Evolutionary conservation across 2,113 vertebrate genomes (phyloP), one percentile per base, ranked within the genome.

Genomic region (Protobothrops mucrosquamatus): DNA sequence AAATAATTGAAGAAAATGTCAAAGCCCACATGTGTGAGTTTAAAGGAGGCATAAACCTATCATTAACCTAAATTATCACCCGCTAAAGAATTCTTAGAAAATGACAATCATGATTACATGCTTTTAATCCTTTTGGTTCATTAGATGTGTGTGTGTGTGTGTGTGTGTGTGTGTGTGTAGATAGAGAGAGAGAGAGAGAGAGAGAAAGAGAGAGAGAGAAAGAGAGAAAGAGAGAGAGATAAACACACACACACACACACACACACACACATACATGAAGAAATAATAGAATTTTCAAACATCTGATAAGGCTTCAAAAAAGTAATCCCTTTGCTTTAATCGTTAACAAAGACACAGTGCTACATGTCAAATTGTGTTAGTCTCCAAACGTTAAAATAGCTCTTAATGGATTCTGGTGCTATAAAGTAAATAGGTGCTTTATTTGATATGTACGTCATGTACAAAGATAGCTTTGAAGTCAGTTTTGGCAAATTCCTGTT

Each of bases 261-360:
- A 29, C 18, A 23, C 5, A 23, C 2, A 23, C 23, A 59, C 23
- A 59, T 2, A 6, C 5, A 24, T 24, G 15, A 14, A 56, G 26
- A 91, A 91, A 85, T 57, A 87, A 54, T 74, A 95, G 95, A 95
- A 96, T 96, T 97, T 97, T 92, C 93, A 88, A 89, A 94, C 95
- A 97, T 98, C 97, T 98, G 97, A 98, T 98, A 97, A 97, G 95
- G 97, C 97, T 98, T 98, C 97, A 97, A 97, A 96, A 92, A 96
- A 92, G 94, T 96, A 95, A 94, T 95, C 91, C 89, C 93, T 93
- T 95, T 94, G 48, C 91, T 34, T 93, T 85, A 96, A 91, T 86
- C 95, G 96, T 96, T 98, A 97, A 98, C 97, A 96, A 98, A 98
- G 96, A 94, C 90, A 61, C 89, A 91, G 90, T 94, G 95, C 95